Conservation (phyloP, 2,888 invertebrate species). For the Tiliacea citrago region DNA sequence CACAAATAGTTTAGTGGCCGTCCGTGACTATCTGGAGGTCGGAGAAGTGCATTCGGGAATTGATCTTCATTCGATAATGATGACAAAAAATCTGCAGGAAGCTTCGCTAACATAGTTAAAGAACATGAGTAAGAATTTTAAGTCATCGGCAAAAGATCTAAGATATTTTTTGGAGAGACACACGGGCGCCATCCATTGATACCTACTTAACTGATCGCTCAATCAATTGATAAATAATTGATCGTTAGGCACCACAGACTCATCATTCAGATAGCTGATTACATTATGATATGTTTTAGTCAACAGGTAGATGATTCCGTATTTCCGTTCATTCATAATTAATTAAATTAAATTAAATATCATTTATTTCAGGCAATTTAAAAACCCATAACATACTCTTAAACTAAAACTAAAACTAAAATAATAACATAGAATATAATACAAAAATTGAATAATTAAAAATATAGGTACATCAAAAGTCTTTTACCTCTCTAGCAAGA, state of each 20-base stretch:
- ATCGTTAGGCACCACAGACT: background rate
- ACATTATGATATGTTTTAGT: constrained; percentile 4
- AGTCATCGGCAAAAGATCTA: background rate
- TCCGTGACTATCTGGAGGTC: constrained; percentile 51
- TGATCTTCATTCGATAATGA: background rate
- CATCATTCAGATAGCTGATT: constrained; percentile 6
- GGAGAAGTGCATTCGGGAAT: constrained; percentile 45
- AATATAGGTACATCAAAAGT: too few species aligned
- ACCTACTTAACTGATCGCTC: constrained; percentile 6
- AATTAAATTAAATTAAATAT: too few species aligned
- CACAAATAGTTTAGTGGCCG: constrained; percentile 68
- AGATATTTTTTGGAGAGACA: background rate
- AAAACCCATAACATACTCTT: too few species aligned
- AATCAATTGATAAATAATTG: constrained; percentile 31
- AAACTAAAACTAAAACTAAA: too few species aligned
- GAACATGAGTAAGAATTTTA: background rate
- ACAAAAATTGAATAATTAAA: too few species aligned
- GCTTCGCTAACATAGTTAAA: too few species aligned
- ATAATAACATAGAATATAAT: too few species aligned
- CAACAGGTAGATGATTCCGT: background rate
- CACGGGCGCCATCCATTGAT: background rate
- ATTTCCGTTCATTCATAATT: background rate
- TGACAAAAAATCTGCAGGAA: background rate
- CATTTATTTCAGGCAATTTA: too few species aligned
- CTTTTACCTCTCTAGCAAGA: too few species aligned